These are phyloP conservation scores for Ericerus pela DNA, from an alignment of 1,140 invertebrate genomes.

Conservation along the genomic window DNA sequence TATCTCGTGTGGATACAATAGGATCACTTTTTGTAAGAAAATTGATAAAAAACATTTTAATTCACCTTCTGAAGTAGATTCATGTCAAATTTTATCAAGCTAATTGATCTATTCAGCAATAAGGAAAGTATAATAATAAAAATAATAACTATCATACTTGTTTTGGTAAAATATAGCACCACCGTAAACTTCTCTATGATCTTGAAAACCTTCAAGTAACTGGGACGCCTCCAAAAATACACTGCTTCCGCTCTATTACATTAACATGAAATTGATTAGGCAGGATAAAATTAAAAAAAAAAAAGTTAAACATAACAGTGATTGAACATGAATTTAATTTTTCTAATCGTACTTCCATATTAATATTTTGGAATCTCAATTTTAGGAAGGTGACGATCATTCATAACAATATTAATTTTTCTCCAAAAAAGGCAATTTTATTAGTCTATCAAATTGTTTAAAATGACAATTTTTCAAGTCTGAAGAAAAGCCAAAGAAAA, in stretches of 20 bases:
- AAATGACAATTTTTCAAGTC: too few species aligned
- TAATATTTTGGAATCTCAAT: too few species aligned
- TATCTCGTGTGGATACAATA: too few species aligned
- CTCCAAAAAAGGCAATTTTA: too few species aligned
- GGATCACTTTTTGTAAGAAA: too few species aligned
- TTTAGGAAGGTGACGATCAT: too few species aligned
- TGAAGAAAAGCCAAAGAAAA: too few species aligned
- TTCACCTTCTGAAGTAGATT: not conserved
- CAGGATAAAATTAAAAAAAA: not conserved
- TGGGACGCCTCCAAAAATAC: constrained; percentile 68
- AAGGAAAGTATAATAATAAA: not conserved
- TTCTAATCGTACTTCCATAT: too few species aligned
- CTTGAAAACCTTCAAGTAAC: constrained; percentile 58
- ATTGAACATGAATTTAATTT: not conserved
- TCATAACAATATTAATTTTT: too few species aligned
- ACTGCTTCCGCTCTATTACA: constrained; percentile 53
- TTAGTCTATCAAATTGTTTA: too few species aligned
- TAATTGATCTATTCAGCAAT: constrained; percentile 5
- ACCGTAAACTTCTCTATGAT: constrained; percentile 52
- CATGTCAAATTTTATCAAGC: not conserved
- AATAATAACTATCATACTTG: constrained; percentile 38
- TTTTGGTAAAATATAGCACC: constrained; percentile 68
- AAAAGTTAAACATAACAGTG: constrained; percentile 1
- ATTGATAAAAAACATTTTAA: not conserved
- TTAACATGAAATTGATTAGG: not conserved